Conservation (phyloP, 2,888 invertebrate genomes). For the Melipona bicolor region DNA sequence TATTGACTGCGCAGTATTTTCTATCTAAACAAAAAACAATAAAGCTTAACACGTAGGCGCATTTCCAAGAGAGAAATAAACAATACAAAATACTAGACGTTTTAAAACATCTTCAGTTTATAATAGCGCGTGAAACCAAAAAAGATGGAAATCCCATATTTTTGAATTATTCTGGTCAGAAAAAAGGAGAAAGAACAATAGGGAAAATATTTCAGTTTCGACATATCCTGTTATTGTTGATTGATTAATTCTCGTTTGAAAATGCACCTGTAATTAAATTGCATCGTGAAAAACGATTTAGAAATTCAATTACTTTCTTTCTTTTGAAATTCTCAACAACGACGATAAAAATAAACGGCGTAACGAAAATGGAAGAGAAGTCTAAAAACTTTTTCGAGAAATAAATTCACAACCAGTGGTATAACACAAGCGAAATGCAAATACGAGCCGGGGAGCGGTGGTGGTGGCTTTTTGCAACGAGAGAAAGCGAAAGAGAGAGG, state of each 20-base stretch:
- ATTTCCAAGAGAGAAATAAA: conserved; percentile 67
- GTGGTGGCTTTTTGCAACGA: conserved; percentile 61
- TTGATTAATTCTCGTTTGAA: conserved; percentile 61
- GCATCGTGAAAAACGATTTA: conserved; percentile 12
- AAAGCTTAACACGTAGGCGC: conserved; percentile 76
- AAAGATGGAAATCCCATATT: not conserved
- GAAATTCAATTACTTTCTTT: conserved; percentile 41
- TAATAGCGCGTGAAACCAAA: not conserved
- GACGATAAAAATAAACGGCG: conserved; percentile 36
- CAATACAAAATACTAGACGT: not conserved
- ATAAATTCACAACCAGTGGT: conserved; percentile 44
- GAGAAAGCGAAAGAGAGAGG: conserved; percentile 13
- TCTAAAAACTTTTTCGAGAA: conserved; percentile 25
- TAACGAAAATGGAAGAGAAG: conserved; percentile 58
- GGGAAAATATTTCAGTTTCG: conserved; percentile 8
- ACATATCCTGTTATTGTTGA: conserved; percentile 11
- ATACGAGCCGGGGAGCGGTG: conserved; percentile 73
- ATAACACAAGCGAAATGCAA: conserved; percentile 44
- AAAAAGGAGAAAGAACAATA: conserved; percentile 12
- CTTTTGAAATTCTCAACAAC: conserved; percentile 50
- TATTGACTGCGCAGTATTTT: conserved; percentile 77
- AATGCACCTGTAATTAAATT: conserved; percentile 68
- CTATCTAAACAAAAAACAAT: conserved; percentile 61
- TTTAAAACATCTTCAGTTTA: conserved; percentile 1
- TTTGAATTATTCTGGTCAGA: not conserved